Evolutionary conservation across 2,888 invertebrate genomes (phyloP), one percentile per base, ranked within the genome.

Genomic region (Ametastegia equiseti): DNA sequence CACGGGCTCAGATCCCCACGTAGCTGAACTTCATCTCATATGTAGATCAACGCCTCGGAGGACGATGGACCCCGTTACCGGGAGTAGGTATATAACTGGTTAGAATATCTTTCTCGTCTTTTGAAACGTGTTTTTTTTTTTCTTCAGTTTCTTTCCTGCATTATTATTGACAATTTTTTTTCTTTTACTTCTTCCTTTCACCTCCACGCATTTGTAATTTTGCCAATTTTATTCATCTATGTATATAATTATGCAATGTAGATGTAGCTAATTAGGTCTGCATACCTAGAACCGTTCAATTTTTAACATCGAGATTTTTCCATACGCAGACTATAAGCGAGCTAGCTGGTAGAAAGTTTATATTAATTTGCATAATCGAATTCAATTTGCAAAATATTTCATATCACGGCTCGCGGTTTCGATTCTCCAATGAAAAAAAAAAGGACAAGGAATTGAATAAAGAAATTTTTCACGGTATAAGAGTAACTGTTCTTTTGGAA

Each of bases 21-120:
- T 78, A n/a, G n/a, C 77, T 42, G 15, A 47, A 47, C 45, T n/a
- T 36, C 13, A 42, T 67, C 67, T 33, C n/a, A 5, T 60, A 78
- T 60, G 77, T 78, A 39, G 77, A 78, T 78, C 77, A 78, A 57
- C 50, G 54, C 54, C 47, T 47, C 54, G 2, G 33, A 15, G n/a
- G 19, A 42, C 42, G 45, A 33, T 47, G 50, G 50, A n/a, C n/a
- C 60, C 60, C 77, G 77, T 78, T 78, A 78, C 77, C 42, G 60
- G 42, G 77, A 60, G 77, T 57, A n/a, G n/a, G n/a, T n/a, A n/a
- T n/a, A n/a, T n/a, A 78, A 78, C 77, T 78, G 77, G 77, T 78
- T 78, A 36, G 42, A 50, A 73, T 67, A 36, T 73, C n/a, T 36
- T 45, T 54, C 50, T 73, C 11, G 54, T 36, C 73, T 73, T 73